Evolutionary conservation across 2,113 vertebrate species (phyloP).

Genomic region (Himantopus leucocephalus): DNA sequence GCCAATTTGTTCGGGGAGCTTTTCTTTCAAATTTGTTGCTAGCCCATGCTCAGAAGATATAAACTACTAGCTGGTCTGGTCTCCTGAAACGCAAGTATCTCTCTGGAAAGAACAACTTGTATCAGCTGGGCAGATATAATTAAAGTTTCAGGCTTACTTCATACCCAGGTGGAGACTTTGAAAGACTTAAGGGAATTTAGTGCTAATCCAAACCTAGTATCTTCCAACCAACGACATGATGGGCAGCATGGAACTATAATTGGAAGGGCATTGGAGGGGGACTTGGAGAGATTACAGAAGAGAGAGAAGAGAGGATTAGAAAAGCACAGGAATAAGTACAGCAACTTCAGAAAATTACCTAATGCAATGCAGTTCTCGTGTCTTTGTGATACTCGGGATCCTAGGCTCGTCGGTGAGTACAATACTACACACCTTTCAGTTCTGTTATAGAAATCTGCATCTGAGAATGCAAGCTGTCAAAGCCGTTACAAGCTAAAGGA

Average conservation of each 20-base stretch:
- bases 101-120: conserved; percentile 32
- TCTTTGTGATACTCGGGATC: conserved; percentile 47
- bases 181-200: conserved; percentile 67
- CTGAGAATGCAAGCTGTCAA: conserved; percentile 27
- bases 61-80: background rate
- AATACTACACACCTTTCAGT: conserved; percentile 7
- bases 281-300: conserved; percentile 57
- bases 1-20: conserved; percentile 18
- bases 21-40: conserved; percentile 27
- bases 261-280: conserved; percentile 67
- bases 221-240: conserved; percentile 43
- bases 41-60: background rate
- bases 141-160: conserved; percentile 60
- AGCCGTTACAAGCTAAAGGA: conserved; percentile 12
- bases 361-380: conserved; percentile 34
- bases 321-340: conserved; percentile 44
- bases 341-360: conserved; percentile 54
- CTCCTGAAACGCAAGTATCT: conserved; percentile 2
- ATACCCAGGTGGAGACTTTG: conserved; percentile 58
- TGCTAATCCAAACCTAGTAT: conserved; percentile 58
- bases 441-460: conserved; percentile 26
- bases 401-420: conserved; percentile 36
- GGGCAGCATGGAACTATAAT: conserved; percentile 62
- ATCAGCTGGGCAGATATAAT: conserved; percentile 59
- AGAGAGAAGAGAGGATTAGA: conserved; percentile 64